Conservation (phyloP, 2,113 vertebrate genomes). For the Dipodomys spectabilis region DNA sequence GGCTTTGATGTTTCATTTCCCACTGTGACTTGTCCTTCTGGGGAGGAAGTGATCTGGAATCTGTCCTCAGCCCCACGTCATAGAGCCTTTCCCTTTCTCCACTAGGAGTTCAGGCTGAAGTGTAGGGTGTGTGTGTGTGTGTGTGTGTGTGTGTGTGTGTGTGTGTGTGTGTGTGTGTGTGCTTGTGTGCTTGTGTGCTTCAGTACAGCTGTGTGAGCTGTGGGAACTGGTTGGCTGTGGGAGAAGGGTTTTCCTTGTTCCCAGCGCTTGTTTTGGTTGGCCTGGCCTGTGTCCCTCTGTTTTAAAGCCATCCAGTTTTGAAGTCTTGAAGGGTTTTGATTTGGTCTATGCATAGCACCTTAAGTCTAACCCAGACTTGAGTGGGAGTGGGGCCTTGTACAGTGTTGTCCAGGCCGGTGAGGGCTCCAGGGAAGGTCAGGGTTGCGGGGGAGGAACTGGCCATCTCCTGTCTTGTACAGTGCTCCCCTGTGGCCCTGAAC, state of each 20-base stretch:
- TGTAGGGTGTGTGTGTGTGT: too few species aligned
- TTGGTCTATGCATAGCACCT: not conserved
- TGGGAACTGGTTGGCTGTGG: not conserved
- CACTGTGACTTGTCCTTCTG: not conserved
- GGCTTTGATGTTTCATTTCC: not conserved
- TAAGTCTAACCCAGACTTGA: not conserved
- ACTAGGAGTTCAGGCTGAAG: too few species aligned
- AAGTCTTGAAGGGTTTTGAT: not conserved
- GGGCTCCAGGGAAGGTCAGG: not conserved
- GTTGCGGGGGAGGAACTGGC: not conserved
- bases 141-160: too few species aligned
- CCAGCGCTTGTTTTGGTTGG: not conserved
- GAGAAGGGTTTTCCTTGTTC: not conserved
- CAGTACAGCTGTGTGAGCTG: too few species aligned
- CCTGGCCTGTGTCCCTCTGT: not conserved
- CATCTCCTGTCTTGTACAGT: too few species aligned
- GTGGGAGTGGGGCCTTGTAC: not conserved
- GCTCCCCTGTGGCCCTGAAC: not conserved
- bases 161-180: too few species aligned
- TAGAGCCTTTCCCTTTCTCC: not conserved
- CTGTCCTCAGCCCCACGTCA: fast-evolving
- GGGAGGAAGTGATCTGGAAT: not conserved
- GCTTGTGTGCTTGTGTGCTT: not conserved
- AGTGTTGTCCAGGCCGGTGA: not conserved
- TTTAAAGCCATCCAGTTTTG: not conserved